Conservation (phyloP, 2,888 invertebrate genomes). For the Stenotaenia linearis region DNA sequence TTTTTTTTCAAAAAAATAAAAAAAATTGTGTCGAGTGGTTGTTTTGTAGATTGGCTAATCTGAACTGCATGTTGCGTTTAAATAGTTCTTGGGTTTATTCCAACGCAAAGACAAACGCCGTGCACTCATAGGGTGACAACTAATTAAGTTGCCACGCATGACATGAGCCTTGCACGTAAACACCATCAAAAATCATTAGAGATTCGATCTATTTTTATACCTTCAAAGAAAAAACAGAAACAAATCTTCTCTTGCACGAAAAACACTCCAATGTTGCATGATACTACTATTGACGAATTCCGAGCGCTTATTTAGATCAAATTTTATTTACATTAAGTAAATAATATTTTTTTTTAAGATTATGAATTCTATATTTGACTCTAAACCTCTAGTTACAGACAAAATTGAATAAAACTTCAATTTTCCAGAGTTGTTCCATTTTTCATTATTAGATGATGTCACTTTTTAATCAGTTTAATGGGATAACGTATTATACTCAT, state of each 20-base stretch:
- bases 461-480: background rate
- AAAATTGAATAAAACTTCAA: no score
- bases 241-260: background rate
- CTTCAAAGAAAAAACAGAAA: background rate
- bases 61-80: background rate
- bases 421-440: background rate
- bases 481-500: no score
- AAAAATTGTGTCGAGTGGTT: background rate
- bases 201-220: background rate
- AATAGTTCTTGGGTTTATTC: background rate
- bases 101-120: background rate
- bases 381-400: no score
- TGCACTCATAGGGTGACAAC: background rate
- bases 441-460: background rate
- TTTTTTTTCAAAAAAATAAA: background rate
- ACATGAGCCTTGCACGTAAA: slow-evolving; percentile 11
- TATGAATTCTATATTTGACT: no score
- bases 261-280: background rate
- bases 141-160: slow-evolving; percentile 10
- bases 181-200: slow-evolving; percentile 7
- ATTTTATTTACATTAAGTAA: no score
- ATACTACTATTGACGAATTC: no score
- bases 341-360: no score
- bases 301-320: no score
- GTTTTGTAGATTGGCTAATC: background rate